These are phyloP conservation scores for Loriculus beryllinus DNA, from an alignment of 2,797 vertebrate species.

Conservation along the genomic window DNA sequence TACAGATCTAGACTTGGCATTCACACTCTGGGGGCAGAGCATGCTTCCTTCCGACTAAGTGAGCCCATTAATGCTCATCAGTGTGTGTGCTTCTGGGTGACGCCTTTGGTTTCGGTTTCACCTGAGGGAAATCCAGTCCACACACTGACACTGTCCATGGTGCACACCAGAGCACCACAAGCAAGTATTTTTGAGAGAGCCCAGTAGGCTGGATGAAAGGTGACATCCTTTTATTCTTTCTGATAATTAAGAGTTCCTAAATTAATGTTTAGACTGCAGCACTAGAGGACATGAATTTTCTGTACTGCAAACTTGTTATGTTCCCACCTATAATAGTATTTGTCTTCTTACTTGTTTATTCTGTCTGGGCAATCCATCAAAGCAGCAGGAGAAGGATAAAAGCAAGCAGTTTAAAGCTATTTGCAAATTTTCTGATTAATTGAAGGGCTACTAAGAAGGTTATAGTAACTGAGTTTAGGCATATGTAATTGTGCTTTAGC, in stretches of 20 bases:
- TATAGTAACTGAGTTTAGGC: not conserved
- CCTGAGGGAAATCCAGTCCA: not conserved
- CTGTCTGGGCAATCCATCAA: not conserved
- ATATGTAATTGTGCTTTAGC: not conserved
- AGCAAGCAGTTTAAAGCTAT: not conserved
- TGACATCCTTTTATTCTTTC: not conserved
- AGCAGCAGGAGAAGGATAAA: not conserved
- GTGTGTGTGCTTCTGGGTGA: not conserved
- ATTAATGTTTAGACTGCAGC: not conserved
- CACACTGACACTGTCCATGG: not conserved
- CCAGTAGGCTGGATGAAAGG: not conserved
- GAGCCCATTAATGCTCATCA: not conserved
- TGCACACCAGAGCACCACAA: not conserved
- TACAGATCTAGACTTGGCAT: not conserved
- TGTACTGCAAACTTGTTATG: not conserved
- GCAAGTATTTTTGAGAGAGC: not conserved
- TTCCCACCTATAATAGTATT: not conserved
- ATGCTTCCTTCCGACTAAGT: not conserved
- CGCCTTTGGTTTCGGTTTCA: not conserved
- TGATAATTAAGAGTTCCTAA: not conserved
- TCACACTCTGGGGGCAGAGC: not conserved
- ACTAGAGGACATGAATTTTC: not conserved
- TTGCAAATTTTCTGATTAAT: not conserved
- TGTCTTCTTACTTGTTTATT: not conserved
- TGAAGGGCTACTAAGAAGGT: not conserved